phyloP scores from a whole-genome alignment of 2,797 vertebrate species.

The Myotis myotis region DNA sequence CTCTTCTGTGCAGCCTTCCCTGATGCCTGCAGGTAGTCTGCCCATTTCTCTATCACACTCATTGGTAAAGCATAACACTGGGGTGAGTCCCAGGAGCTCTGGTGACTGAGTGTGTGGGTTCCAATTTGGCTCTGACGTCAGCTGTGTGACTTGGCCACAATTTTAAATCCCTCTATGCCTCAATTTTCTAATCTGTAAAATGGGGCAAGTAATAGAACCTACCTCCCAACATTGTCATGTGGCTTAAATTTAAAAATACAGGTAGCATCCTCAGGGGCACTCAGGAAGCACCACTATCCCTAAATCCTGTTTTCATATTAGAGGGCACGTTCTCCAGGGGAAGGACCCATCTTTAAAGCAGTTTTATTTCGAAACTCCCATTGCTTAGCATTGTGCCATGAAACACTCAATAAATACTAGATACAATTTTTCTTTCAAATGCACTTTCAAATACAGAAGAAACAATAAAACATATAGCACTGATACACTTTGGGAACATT shows the following conservation, averaged over 20 bases:
- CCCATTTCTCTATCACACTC: background rate
- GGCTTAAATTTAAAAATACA: background rate
- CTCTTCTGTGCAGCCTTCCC: background rate
- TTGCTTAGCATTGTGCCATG: background rate
- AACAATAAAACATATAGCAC: background rate
- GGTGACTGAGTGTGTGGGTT: background rate
- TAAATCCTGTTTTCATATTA: background rate
- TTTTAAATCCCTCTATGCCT: background rate
- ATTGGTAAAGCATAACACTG: background rate
- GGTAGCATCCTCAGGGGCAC: background rate
- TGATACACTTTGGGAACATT: background rate
- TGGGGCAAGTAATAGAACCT: background rate
- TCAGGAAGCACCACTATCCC: background rate
- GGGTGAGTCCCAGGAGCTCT: background rate
- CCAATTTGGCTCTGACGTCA: background rate
- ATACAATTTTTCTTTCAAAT: background rate
- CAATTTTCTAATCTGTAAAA: conserved; percentile 3
- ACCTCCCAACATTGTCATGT: background rate
- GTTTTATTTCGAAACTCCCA: background rate
- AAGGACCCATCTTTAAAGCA: background rate
- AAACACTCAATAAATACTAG: background rate
- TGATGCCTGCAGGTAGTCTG: background rate
- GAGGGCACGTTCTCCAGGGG: background rate
- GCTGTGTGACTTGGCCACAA: background rate
- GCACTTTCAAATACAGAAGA: background rate